A percentile compares a stretch with the other conserved stretches of the same genome.
These are phyloP conservation scores for Gymnorhina tibicen DNA, from an alignment of 2,113 vertebrate species.

Conservation along the genomic window DNA sequence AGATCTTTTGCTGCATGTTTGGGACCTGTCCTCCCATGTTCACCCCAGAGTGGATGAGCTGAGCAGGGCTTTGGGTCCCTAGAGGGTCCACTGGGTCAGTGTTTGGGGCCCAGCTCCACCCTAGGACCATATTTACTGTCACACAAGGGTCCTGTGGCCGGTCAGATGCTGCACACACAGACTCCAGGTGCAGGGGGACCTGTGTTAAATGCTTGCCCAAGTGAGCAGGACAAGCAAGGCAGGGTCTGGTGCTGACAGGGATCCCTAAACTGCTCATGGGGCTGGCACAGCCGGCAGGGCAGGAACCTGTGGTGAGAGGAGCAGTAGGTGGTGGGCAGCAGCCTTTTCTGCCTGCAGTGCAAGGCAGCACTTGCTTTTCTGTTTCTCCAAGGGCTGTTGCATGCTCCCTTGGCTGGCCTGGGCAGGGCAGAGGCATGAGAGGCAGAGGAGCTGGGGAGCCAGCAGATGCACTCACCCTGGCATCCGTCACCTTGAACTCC, in stretches of 20 bases:
- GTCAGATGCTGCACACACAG: background rate
- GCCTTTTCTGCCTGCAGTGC: background rate
- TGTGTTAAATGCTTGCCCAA: background rate
- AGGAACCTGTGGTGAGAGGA: background rate
- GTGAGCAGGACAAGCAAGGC: background rate
- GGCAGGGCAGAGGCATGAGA: background rate
- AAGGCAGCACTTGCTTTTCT: background rate
- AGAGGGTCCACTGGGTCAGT: background rate
- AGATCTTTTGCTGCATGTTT: background rate
- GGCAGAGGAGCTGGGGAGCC: background rate
- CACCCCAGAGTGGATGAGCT: background rate
- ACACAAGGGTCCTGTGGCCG: rapidly evolving
- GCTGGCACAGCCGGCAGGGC: background rate
- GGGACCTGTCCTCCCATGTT: background rate
- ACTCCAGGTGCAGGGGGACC: background rate
- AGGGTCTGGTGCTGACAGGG: background rate
- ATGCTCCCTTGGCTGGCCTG: rapidly evolving
- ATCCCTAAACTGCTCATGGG: background rate
- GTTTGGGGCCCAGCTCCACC: background rate
- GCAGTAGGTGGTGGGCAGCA: background rate
- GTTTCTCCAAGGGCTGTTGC: background rate
- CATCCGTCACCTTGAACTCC: conserved; percentile 96
- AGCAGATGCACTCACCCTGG: conserved; percentile 79
- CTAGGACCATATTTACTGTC: background rate
- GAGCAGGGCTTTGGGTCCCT: background rate